Evolutionary conservation across 2,797 vertebrate species (phyloP).

Genomic region (Urophycis tenuis): DNA sequence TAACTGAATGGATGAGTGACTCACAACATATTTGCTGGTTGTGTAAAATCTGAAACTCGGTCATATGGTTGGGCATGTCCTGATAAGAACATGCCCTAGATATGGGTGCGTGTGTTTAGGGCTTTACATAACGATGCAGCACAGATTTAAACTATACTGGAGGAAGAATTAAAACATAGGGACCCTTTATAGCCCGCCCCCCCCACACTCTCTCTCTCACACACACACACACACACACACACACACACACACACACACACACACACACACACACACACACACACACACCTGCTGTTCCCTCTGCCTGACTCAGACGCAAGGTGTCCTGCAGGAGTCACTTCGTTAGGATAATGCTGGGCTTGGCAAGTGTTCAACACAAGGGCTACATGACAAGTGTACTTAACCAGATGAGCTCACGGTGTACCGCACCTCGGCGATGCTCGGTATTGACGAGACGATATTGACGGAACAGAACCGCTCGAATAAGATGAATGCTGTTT

Average conservation of each 20-base stretch:
- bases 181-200: background rate
- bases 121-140: background rate
- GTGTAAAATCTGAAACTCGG: background rate
- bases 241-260: too few species aligned
- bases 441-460: background rate
- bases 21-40: background rate
- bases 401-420: background rate
- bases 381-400: background rate
- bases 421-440: background rate
- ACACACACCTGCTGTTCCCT: background rate
- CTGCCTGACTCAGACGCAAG: background rate
- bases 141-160: background rate
- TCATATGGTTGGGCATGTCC: background rate
- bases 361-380: background rate
- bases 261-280: too few species aligned
- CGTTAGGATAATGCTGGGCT: background rate
- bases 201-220: too few species aligned
- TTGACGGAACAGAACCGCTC: background rate
- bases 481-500: background rate
- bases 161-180: too few species aligned
- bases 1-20: background rate
- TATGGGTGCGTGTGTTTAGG: background rate
- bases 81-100: background rate
- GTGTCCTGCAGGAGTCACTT: background rate
- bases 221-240: background rate